Conservation (phyloP, 2,797 vertebrate genomes). For the Tokudaia tokunoshimensis region DNA sequence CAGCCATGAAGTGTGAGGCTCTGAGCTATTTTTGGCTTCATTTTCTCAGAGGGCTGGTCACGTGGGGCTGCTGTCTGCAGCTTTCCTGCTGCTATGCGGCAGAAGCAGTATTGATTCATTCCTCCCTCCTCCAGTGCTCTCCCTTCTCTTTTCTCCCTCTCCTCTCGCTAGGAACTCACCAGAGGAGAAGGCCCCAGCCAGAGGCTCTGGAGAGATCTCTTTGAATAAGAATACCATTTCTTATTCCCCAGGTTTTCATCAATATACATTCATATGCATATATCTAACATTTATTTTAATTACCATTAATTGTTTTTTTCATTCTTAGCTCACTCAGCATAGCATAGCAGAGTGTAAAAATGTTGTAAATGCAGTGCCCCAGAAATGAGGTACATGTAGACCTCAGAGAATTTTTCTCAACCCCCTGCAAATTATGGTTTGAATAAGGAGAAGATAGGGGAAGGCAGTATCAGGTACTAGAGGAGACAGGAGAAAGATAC, state of each 20-base stretch:
- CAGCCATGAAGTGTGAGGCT: not conserved
- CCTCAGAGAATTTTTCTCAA: not conserved
- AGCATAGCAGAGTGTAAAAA: not conserved
- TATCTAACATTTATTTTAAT: not conserved
- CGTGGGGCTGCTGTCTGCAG: not conserved
- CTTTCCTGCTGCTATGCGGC: not conserved
- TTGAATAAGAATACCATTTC: not conserved
- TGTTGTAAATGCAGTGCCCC: not conserved
- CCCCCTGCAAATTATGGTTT: not conserved
- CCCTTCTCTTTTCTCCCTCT: accelerated
- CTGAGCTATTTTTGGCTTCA: constrained; percentile 11
- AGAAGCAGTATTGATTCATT: not conserved
- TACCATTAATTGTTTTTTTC: not conserved
- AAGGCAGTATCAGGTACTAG: not conserved
- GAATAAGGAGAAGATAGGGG: not conserved
- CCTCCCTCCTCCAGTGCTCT: not conserved
- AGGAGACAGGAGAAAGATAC: not conserved
- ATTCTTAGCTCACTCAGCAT: not conserved
- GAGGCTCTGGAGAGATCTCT: not conserved
- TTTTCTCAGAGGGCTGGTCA: not conserved
- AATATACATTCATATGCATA: not conserved
- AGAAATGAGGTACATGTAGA: not conserved
- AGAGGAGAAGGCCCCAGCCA: not conserved
- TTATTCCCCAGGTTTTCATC: not conserved
- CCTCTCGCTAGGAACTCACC: too few relatives aligned